Evolutionary conservation across 2,113 vertebrate species (phyloP), one percentile per base, ranked within the genome.

Genomic region (Micromys minutus): DNA sequence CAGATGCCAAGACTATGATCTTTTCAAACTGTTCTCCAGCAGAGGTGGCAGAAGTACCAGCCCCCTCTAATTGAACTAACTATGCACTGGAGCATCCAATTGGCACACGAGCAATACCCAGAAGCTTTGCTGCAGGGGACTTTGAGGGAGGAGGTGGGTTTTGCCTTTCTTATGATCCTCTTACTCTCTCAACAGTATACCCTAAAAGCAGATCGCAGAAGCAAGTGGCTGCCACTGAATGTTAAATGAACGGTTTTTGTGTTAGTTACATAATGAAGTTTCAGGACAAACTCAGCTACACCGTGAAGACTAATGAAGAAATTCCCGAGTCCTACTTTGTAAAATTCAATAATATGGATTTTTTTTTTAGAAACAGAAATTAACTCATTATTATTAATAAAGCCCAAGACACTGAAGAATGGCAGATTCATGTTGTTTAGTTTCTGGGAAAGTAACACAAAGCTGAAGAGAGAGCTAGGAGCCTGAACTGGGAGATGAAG

Each of bases 291-390:
- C 5, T 77, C 63, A 72, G 39, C 57, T 91, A 92, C 10, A 36
- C 61, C 75, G 55, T 29, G 11, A 96, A 96, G 45, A 94, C 69
- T 79, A 80, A 95, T 72, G 57, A 97, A 31, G 36, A 89, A 92
- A 84, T 76, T 55, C 63, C 81, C n/a, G 76, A 50, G 42, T 91
- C 17, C 15, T 47, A 71, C 74, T 91, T 95, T 92, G 69, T 52
- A 81, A 92, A 90, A 63, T 39, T 72, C 45, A 84, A 34, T 75
- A 21, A 80, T 42, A 83, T 24, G 63, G 34, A 84, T 47, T 52
- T 63, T 22, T 47, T 52, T 63, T 77, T 93, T 91, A 65, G 42
- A 57, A 81, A 31, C 7, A 90, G 90, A 94, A 67, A 80, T 87
- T 71, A 72, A 69, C 31, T 87, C 47, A n/a, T 77, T 93, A 42